Base-by-base conservation (phyloP, 2,113 vertebrate species). In the Gymnarchus niloticus region DNA sequence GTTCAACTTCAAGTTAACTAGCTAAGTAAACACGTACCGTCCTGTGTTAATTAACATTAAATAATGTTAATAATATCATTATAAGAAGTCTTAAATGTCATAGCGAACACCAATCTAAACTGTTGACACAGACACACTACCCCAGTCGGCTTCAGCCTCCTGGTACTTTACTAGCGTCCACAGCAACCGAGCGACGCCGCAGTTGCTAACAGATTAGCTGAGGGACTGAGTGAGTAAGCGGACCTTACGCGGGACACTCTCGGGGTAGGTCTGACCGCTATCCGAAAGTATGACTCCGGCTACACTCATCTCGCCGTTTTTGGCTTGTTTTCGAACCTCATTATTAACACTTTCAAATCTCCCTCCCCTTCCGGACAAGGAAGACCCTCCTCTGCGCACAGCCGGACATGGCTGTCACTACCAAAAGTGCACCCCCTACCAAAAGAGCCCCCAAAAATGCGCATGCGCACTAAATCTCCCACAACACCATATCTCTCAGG, bases 271-370 rank as follows among this genome's bases (percentile, higher is more conserved):
- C 33, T 73, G 33, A 37, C 65, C 19, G 33, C 33, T 73, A 73
- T 33, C 65, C 17, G 65, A 73, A n/a, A 33, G 33, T 41, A 73
- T 37, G 14, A 41, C 33, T 41, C 65, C 14, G 65, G 65, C 14
- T 73, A 73, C 4, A 37, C 65, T 33, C 65, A 19, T 10, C 41
- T 73, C 33, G 33, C 19, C 2, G 14, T 17, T 83, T 57, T 25
- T 57, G 48, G 25, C 51, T 86, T 33, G n/a, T 83, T 54, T 28
- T 2, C 23, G 59, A 54, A 61, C 33, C 37, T 52, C 65, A 78
- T 80, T 41, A 19, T 19, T 9, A 88, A 86, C 86, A 83, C 73
- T 89, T 95, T 95, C 90, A 90, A 95, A 95, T 93, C 90, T 95
- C 93, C 93, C 93, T 93, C 93, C 89, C 87, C 86, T 91, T 87